Base-by-base conservation (phyloP, 2,113 vertebrate genomes). In the Telmatochromis bifrenatus region DNA sequence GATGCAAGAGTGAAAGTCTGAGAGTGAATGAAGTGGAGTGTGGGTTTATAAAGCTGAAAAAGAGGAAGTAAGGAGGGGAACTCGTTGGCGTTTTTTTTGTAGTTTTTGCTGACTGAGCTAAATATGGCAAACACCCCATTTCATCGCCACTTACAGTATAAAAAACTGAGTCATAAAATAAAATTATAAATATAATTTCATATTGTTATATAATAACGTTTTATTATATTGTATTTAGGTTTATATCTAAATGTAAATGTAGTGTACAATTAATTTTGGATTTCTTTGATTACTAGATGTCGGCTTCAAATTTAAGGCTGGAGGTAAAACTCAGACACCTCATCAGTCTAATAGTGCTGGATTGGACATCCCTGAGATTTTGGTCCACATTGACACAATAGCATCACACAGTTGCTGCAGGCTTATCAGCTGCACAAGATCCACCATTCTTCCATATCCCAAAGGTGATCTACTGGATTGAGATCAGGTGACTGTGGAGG, bases 41-140 rank as follows among this genome's bases (percentile, higher is more conserved):
- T 33, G 23, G 5, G 6, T 70, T 93, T 94, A 91, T 94, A 92
- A 79, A 87, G 89, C 21, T 1, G 7, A 37, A 3, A 75, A 89
- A 1, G 10, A 82, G 91, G 93, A 94, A 45, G 7, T 23, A 53
- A 87, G 81, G 1, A 5, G 13, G 31, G 56, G 79, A 77, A 10
- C 2, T 4, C 4, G 9, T 11, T 4, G 4, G 15, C 2, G 1
- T 0, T 17, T 47, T 73, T 45, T 70, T 28, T 3, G 33, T 10
- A 10, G 14, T 31, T 28, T 86, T 60, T 88, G 62, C 23, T 82
- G 23, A 79, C 9, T 58, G 15, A 45, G 47, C 15, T n/a, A 79
- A 80, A 70, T 45, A 3, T 60, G 35, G 15, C 4, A 15, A 73
- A 15, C 37, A 7, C 8, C 21, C 13, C 37, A 73, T 73, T 73